A percentile compares a stretch with the other conserved stretches of the same genome.
Conservation (phyloP, 2,113 vertebrate genomes). For the Clinocottus analis region DNA sequence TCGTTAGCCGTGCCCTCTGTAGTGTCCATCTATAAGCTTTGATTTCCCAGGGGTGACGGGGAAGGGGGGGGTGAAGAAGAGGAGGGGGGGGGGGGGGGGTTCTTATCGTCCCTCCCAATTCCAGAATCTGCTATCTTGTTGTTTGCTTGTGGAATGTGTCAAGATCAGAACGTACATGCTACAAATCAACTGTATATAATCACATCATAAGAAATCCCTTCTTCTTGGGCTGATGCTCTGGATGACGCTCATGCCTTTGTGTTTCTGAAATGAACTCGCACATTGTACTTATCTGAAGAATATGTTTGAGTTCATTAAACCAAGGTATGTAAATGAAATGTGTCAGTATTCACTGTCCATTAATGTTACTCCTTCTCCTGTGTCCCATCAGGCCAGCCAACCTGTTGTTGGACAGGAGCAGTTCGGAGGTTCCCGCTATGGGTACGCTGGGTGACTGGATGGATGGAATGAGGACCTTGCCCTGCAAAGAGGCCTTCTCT, state of each 20-base stretch:
- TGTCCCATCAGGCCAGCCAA: conserved; percentile 88
- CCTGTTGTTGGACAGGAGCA: conserved; percentile 95
- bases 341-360: background rate
- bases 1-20: background rate
- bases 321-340: background rate
- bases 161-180: background rate
- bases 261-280: conserved; percentile 18
- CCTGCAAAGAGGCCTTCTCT: conserved; percentile 95
- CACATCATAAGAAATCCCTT: background rate
- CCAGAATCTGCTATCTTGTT: background rate
- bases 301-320: background rate
- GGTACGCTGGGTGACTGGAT: conserved; percentile 91
- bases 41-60: background rate
- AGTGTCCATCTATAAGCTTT: background rate
- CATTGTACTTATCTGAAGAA: background rate
- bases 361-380: conserved; percentile 2
- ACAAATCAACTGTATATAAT: conserved; percentile 12
- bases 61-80: background rate
- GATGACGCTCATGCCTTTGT: conserved; percentile 2
- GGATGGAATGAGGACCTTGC: conserved; percentile 91
- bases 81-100: background rate
- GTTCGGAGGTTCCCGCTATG: conserved; percentile 88
- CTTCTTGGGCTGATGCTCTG: conserved; percentile 9
- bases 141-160: background rate
- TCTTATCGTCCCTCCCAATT: background rate